Percentiles rank a stretch among this genome's conserved stretches.
These are phyloP conservation scores for Odontocolon sp. DNA, from an alignment of 2,888 invertebrate species.

Conservation along the genomic window DNA sequence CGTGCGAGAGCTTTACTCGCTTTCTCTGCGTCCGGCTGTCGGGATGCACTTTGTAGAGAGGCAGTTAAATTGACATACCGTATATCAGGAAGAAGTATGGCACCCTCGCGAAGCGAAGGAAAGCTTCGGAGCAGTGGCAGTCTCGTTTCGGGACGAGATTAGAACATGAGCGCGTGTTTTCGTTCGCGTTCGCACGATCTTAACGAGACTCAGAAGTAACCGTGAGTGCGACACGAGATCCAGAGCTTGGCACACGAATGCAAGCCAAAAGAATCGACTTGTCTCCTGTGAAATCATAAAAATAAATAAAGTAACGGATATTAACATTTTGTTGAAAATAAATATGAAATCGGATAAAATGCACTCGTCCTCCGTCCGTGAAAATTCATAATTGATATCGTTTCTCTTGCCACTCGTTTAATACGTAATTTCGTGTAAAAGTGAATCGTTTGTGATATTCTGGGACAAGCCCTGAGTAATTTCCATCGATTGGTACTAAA, in stretches of 20 bases:
- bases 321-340: slow-evolving; percentile 7
- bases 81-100: slow-evolving; percentile 71
- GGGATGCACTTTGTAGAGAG: slow-evolving; percentile 66
- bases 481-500: slow-evolving; percentile 16
- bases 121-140: slow-evolving; percentile 18
- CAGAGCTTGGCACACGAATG: slow-evolving; percentile 63
- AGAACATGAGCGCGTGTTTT: slow-evolving; percentile 43
- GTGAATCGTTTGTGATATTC: background rate
- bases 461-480: slow-evolving; percentile 16
- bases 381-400: slow-evolving; percentile 43
- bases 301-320: background rate
- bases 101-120: slow-evolving; percentile 32
- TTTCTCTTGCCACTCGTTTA: slow-evolving; percentile 30
- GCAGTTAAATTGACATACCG: slow-evolving; percentile 74
- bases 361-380: background rate
- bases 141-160: slow-evolving; percentile 61
- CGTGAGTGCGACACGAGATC: background rate
- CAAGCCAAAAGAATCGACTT: slow-evolving; percentile 22
- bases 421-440: slow-evolving; percentile 34
- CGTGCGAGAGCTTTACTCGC: slow-evolving; percentile 30
- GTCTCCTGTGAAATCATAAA: background rate
- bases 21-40: background rate
- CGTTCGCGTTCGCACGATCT: slow-evolving; percentile 1
- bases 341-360: slow-evolving; percentile 16
- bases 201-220: background rate